phyloP scores from a whole-genome alignment of 1,140 invertebrate species.

The Frieseomelitta varia region DNA sequence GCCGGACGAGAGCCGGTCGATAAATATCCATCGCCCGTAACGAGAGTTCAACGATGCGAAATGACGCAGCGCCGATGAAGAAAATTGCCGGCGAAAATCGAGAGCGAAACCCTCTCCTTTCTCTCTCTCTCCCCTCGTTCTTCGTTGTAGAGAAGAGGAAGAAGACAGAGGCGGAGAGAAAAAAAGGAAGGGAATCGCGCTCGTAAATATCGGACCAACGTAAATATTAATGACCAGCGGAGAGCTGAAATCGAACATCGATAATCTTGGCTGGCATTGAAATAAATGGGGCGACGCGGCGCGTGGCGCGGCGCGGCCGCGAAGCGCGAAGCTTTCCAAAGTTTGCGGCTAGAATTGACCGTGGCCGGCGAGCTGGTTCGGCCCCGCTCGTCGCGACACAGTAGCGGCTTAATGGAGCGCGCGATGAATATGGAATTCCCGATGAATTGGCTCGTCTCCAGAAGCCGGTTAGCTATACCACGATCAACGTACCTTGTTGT shows the following conservation, averaged over 20 bases:
- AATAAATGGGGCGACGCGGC: slow-evolving; percentile 39
- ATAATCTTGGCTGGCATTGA: slow-evolving; percentile 48
- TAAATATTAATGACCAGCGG: slow-evolving; percentile 24
- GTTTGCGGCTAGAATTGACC: slow-evolving; percentile 49
- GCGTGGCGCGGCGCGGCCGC: neutral
- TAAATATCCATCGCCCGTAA: slow-evolving; percentile 6
- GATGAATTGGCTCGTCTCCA: slow-evolving; percentile 55
- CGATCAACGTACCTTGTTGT: slow-evolving; percentile 29
- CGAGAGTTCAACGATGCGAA: neutral
- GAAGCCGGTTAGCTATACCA: slow-evolving; percentile 25
- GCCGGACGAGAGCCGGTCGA: neutral
- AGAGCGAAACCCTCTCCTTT: too few relatives aligned
- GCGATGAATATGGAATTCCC: slow-evolving; percentile 54
- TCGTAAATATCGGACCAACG: slow-evolving; percentile 18
- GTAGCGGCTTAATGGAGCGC: slow-evolving; percentile 52
- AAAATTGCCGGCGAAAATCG: neutral
- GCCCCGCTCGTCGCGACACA: slow-evolving; percentile 11
- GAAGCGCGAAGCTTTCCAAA: slow-evolving; percentile 40
- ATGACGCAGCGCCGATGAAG: neutral
- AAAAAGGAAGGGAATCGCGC: too few relatives aligned
- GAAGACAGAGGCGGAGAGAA: too few relatives aligned
- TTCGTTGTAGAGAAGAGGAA: too few relatives aligned
- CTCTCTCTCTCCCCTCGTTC: too few relatives aligned
- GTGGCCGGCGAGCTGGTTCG: neutral
- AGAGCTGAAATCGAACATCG: slow-evolving; percentile 25